Percentiles rank a stretch among this genome's conserved stretches.
These are phyloP conservation scores for Arctopsyche grandis DNA, from an alignment of 1,140 invertebrate species.

Conservation along the genomic window DNA sequence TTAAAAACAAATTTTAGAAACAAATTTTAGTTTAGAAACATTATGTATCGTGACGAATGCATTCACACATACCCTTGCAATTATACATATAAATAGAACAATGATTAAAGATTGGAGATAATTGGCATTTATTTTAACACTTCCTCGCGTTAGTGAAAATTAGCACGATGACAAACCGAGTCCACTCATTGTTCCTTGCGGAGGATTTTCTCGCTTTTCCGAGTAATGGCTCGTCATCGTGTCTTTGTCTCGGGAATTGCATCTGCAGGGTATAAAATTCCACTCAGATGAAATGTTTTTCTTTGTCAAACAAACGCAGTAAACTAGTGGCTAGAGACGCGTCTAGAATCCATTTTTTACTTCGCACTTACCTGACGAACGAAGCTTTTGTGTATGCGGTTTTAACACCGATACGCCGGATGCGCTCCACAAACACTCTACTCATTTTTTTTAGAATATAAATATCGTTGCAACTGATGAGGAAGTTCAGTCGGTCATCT, in stretches of 20 bases:
- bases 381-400: slow-evolving; percentile 1
- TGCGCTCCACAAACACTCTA: slow-evolving; percentile 18
- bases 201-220: slow-evolving; percentile 7
- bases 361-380: slow-evolving; percentile 18
- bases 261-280: background rate
- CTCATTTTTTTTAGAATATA: slow-evolving; percentile 21
- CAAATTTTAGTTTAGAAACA: too few species aligned
- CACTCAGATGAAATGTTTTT: background rate
- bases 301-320: slow-evolving; percentile 1
- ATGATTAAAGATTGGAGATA: too few species aligned
- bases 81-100: too few species aligned
- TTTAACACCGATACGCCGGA: slow-evolving; percentile 15
- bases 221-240: background rate
- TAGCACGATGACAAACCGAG: background rate
- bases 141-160: background rate
- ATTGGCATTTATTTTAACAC: too few species aligned
- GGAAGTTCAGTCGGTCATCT: slow-evolving; percentile 15
- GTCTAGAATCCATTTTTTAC: slow-evolving; percentile 21
- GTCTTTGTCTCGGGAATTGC: background rate
- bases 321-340: background rate
- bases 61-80: too few species aligned
- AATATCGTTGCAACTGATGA: slow-evolving; percentile 32
- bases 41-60: too few species aligned
- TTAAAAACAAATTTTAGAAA: too few species aligned
- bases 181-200: background rate